Conservation (phyloP, 1,140 invertebrate genomes). For the Apis florea region DNA sequence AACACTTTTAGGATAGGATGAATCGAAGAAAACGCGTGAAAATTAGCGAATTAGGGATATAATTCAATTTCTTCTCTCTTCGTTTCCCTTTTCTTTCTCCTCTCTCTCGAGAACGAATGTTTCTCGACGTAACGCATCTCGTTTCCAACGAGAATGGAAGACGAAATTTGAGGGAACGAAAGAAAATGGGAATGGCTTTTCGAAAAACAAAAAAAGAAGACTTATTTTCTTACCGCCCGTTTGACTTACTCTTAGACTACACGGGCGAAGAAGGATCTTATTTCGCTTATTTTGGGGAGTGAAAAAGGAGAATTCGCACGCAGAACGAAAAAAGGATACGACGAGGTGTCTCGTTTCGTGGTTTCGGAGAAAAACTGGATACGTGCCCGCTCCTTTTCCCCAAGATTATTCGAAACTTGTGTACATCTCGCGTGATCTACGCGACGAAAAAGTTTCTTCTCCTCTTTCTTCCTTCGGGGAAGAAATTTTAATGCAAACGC, state of each 20-base stretch:
- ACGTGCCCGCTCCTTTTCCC: background rate
- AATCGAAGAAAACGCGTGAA: no score
- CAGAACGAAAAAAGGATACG: background rate
- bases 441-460: background rate
- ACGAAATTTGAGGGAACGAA: no score
- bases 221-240: background rate
- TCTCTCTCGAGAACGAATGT: background rate
- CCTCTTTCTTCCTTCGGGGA: background rate
- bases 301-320: no score
- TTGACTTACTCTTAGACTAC: background rate
- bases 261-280: background rate
- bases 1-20: no score
- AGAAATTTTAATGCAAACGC: background rate
- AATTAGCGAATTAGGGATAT: no score
- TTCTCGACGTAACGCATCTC: background rate
- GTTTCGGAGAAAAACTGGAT: background rate
- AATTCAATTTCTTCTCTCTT: background rate
- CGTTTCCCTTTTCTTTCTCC: background rate
- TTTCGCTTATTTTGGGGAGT: background rate
- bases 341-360: background rate
- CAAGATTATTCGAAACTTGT: slow-evolving; percentile 7
- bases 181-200: no score
- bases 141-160: background rate
- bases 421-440: background rate
- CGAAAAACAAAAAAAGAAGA: background rate